Base-by-base conservation (phyloP, 35 echinoderm and acorn worm genomes). In the Hemicentrotus pulcherrimus region DNA sequence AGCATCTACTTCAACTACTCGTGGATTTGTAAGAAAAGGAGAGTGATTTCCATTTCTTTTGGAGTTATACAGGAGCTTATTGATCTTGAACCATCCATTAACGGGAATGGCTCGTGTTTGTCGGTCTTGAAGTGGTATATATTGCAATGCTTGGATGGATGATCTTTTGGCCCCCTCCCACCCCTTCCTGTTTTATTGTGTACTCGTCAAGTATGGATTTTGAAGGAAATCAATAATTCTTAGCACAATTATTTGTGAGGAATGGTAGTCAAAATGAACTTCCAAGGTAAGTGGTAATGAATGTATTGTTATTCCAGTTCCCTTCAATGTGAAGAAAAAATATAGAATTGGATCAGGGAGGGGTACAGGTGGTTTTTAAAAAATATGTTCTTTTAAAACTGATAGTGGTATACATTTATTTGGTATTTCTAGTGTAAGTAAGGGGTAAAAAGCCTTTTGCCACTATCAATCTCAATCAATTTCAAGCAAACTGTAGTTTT, bases 281-380 rank as follows among this genome's bases (percentile, higher is more conserved):
- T 78, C 65, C 65, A 78, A 78, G 65, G 65, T 78, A 78, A 78
- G 65, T 78, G 65, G 65, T 78, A 78, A 78, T 78, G 65, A 78
- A 78, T 59, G 50, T 55, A 55, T 71, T 71, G 19, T 71, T 28
- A 78, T 78, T 78, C 22, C 19, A 24, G 61, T 24, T 28, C 24
- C 16, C 61, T 71, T 28, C 22, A 4, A 28, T 78, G 22, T 78
- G 16, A 19, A 16, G 60, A 19, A 24, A 52, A 52, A 52, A 52
- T 52, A 52, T 13, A 52, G 13, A 8, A 52, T 0, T 52, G 48
- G 5, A 52, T 52, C 13, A 8, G 13, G 48, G 13, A 13, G 48
- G 8, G 48, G 48, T 6, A 13, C 0, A 52, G 8, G 48, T 13
- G 8, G 13, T 1, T 52, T 52, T 52, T 52, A 10, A 1, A 6